Evolutionary conservation across 2,797 vertebrate genomes (phyloP), one percentile per base, ranked within the genome.

Genomic region (Coluber constrictor): DNA sequence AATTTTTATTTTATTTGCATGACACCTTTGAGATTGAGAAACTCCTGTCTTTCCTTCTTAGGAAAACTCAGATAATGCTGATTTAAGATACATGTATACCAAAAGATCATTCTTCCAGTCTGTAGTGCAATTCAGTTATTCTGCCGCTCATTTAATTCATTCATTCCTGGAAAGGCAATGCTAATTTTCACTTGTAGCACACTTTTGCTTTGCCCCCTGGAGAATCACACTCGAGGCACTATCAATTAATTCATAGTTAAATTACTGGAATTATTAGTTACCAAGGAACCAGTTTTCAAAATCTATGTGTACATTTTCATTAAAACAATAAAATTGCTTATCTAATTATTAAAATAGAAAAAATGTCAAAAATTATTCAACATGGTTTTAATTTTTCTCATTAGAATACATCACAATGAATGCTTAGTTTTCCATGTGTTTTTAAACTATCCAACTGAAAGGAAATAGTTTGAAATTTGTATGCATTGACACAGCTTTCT

Each of bases 1-100:
- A 94, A 94, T 96, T 95, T 93, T 92, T 60, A 66, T 90, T 57
- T 94, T 91, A 88, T 95, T 95, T 96, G 90, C 87, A 70, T 43
- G 88, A 51, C n/a, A 1, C 88, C 92, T 94, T 93, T 91, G 70
- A 20, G 94, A 90, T 9, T 55, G 29, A 66, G 92, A 94, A 93
- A 27, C 89, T 90, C 51, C 47, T 60, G 0, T 32, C 66, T 86
- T 92, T 95, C 89, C 90, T 86, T 83, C 92, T 93, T 90, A 92
- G 47, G 90, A 94, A 96, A 96, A 27, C 92, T 89, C 23, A 55
- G 92, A 94, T 87, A 93, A 92, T 94, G 95, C 90, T 90, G 83
- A 93, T 94, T 95, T 94, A 95, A 93, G 93, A 91, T 91, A 55
- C 54, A 29, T 18, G 94, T 90, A 5, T 89, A 87, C 61, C 25